A percentile compares a stretch with the other conserved stretches of the same genome.
Evolutionary conservation across 2,888 invertebrate species (phyloP).

Genomic region (Diabrotica balteata): DNA sequence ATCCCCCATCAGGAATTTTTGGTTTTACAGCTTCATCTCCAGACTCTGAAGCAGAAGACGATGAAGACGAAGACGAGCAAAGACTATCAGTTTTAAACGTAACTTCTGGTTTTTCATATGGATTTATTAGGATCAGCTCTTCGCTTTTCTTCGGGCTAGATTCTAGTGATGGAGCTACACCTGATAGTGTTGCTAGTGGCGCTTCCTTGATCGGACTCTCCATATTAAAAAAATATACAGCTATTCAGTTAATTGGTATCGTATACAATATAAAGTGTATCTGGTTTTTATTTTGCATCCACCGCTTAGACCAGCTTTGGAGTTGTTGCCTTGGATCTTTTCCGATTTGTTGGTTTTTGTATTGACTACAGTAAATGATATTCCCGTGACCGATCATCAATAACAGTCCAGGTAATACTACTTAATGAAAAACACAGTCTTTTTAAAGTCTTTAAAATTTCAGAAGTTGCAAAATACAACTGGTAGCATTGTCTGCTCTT

Average conservation of each 20-base stretch:
- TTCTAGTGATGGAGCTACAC: slow-evolving; percentile 44
- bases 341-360: slow-evolving; percentile 62
- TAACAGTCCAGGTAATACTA: slow-evolving; percentile 51
- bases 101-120: slow-evolving; percentile 40
- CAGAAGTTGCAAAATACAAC: slow-evolving; percentile 17
- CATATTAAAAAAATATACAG: slow-evolving; percentile 20
- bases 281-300: slow-evolving; percentile 48
- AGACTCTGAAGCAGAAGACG: slow-evolving; percentile 16
- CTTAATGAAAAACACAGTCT: slow-evolving; percentile 19
- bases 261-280: slow-evolving; percentile 33
- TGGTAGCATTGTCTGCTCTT: slow-evolving; percentile 20
- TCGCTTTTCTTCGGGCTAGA: slow-evolving; percentile 38
- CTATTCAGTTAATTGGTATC: slow-evolving; percentile 43
- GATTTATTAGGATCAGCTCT: slow-evolving; percentile 27
- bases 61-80: slow-evolving; percentile 17
- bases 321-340: slow-evolving; percentile 69
- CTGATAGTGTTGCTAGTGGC: slow-evolving; percentile 39
- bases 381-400: slow-evolving; percentile 67
- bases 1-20: slow-evolving; percentile 80
- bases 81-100: slow-evolving; percentile 36
- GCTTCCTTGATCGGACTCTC: slow-evolving; percentile 31
- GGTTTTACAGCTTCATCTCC: slow-evolving; percentile 55
- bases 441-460: slow-evolving; percentile 22
- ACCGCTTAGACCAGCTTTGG: slow-evolving; percentile 59
- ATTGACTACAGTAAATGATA: slow-evolving; percentile 63